phyloP scores from a whole-genome alignment of 1,140 invertebrate species.

The Maconellicoccus hirsutus region DNA sequence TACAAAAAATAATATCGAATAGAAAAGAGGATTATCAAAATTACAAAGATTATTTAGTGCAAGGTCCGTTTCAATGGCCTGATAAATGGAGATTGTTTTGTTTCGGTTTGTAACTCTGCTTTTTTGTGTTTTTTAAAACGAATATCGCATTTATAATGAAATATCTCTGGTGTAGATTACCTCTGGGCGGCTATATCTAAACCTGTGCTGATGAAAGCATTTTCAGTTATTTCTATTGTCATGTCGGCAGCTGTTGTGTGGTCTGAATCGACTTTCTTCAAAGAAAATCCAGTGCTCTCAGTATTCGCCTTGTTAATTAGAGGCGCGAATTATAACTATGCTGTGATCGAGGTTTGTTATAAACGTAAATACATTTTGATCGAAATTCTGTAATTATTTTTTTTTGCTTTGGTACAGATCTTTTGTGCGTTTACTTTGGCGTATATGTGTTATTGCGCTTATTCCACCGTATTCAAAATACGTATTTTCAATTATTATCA shows the following conservation, averaged over 20 bases:
- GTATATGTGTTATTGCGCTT: conserved; percentile 94
- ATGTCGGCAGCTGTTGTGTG: conserved; percentile 88
- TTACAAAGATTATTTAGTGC: conserved; percentile 24
- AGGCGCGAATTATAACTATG: conserved; percentile 76
- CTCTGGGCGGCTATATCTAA: conserved; percentile 78
- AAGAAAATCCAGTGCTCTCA: conserved; percentile 76
- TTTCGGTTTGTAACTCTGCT: not conserved
- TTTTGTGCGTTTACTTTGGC: conserved; percentile 81
- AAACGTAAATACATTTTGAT: conserved; percentile 24
- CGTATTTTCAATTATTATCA: conserved; percentile 94
- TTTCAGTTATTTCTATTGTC: conserved; percentile 59
- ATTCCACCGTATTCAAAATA: conserved; percentile 94
- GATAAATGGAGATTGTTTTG: conserved; percentile 1
- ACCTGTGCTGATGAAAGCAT: conserved; percentile 56
- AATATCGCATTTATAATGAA: conserved; percentile 15
- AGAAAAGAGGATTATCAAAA: conserved; percentile 22
- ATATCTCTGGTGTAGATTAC: conserved; percentile 71
- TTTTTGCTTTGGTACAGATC: conserved; percentile 42
- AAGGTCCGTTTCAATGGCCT: conserved; percentile 23
- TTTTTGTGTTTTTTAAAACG: not conserved
- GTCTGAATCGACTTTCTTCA: conserved; percentile 98
- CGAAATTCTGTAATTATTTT: not conserved
- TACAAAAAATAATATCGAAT: conserved; percentile 25
- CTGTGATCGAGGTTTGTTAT: conserved; percentile 67
- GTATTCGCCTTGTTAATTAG: conserved; percentile 89